Percentiles rank a stretch among this genome's conserved stretches.
Conservation (phyloP, 2,113 vertebrate species). For the Chaetorhynchus papuensis region DNA sequence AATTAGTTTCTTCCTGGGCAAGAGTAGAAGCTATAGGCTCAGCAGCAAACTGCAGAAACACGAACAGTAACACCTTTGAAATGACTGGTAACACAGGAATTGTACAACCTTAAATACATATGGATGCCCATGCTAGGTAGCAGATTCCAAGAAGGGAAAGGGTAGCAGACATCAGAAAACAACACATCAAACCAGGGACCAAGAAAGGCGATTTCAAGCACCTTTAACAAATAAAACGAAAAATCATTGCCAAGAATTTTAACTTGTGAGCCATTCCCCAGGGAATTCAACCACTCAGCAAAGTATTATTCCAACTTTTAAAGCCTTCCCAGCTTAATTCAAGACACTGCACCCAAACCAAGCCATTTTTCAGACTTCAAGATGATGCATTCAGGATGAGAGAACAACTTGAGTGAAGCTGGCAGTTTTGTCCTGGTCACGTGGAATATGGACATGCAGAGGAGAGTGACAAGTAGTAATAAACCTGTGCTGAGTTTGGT, state of each 20-base stretch:
- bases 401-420: background rate
- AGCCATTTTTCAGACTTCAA: background rate
- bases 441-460: background rate
- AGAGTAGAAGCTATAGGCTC: background rate
- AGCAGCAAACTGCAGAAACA: background rate
- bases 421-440: background rate
- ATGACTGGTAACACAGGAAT: background rate
- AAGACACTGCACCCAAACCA: background rate
- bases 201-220: background rate
- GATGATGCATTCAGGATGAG: background rate
- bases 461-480: background rate
- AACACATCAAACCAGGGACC: background rate
- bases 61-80: background rate
- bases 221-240: background rate
- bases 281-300: background rate
- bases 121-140: background rate
- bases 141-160: background rate
- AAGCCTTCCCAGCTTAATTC: background rate
- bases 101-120: background rate
- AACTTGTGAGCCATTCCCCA: background rate
- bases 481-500: background rate
- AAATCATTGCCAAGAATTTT: background rate
- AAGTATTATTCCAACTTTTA: background rate
- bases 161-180: background rate
- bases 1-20: background rate